These are phyloP conservation scores for Motacilla tschutschensis DNA, from an alignment of 2,113 vertebrate genomes.

Conservation along the genomic window DNA sequence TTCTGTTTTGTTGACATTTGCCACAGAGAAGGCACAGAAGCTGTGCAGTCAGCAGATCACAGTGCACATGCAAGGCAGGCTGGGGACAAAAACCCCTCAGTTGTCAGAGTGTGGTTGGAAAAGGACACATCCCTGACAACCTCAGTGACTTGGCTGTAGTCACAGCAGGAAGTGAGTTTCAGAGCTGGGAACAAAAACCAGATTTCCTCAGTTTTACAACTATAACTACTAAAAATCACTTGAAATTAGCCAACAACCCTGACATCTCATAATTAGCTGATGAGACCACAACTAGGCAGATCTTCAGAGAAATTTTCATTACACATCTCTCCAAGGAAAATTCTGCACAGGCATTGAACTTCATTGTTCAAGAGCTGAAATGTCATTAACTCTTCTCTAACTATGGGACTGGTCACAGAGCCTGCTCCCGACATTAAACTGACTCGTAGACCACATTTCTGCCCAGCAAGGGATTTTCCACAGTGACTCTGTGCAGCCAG, in stretches of 20 bases:
- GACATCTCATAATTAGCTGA: not conserved
- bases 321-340: not conserved
- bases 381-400: not conserved
- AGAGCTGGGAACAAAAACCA: not conserved
- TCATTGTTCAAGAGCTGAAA: not conserved
- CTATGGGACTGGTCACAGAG: not conserved
- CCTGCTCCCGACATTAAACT: not conserved
- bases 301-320: not conserved
- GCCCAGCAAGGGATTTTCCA: not conserved
- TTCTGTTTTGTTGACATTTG: not conserved
- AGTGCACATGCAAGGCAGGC: not conserved
- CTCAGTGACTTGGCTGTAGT: not conserved
- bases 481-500: not conserved
- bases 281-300: not conserved
- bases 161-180: not conserved
- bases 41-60: not conserved
- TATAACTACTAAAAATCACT: not conserved
- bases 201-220: not conserved
- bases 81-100: not conserved
- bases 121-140: not conserved
- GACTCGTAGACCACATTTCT: not conserved
- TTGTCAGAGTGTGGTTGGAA: not conserved
- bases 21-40: not conserved
- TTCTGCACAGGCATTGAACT: not conserved
- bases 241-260: not conserved